Evolutionary conservation across 2,113 vertebrate genomes (phyloP), one percentile per base, ranked within the genome.

Genomic region (Ammodytes dubius): DNA sequence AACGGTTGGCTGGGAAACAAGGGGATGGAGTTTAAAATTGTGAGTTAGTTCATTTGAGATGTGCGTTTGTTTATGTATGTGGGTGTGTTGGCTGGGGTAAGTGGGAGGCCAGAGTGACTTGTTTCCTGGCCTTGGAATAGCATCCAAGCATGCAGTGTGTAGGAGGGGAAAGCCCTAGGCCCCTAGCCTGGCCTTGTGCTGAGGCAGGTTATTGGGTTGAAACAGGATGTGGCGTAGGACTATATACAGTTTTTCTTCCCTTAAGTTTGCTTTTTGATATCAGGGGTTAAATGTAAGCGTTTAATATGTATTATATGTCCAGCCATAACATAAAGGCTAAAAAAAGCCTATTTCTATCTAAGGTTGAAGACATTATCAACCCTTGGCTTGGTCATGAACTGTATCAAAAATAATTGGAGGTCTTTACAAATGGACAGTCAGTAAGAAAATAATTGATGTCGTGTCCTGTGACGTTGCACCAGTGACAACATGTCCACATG

Each of bases 121-220:
- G 69, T 77, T 84, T 90, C 59, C 78, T 74, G 85, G 80, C 72
- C 76, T 80, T 83, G 77, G 81, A 85, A 79, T 79, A 84, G 78
- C 80, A 86, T 77, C 70, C 74, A 79, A 87, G 75, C 84, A 86
- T 88, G 76, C 68, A 83, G 58, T 81, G 75, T 83, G 89, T 89
- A 66, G 84, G 89, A 88, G 90, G 90, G 90, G 91, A 68, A 93
- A 93, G 86, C 86, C 91, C 91, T 69, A 50, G 46, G 72, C 70
- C 39, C 70, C 74, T 61, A 40, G 70, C 57, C 59, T 77, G 49
- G 66, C 74, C 67, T 49, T 68, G 60, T 4, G 13, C 60, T 70
- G 12, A 61, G 35, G 42, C 45, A 73, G 75, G 68, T 85, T 81
- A 65, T 66, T 69, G 66, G 85, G 73, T 85, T 87, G 69, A 83